Base-by-base conservation (phyloP, 2,888 invertebrate genomes). In the Athalia circularis region DNA sequence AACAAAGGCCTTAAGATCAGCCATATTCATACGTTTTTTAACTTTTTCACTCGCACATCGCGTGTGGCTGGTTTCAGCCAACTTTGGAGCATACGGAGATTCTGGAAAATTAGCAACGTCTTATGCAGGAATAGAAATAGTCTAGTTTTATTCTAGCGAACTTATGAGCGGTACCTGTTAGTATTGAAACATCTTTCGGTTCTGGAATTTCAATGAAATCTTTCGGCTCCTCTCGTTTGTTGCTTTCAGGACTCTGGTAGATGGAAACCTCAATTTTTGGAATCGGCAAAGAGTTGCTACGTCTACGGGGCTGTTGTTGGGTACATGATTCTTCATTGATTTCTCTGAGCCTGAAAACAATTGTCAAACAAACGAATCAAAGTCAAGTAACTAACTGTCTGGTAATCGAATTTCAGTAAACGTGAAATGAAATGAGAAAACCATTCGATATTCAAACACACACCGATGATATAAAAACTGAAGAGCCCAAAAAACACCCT, bases 401-500 rank as follows among this genome's bases (percentile, higher is more conserved):
- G 29, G 7, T 29, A 29, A 29, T 29, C 29, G 29, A 29, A 29
- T 29, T n/a, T n/a, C 29, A 29, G 29, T 54, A 5, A n/a, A n/a
- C 15, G 0, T 4, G 13, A n/a, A 54, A 54, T 1, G 9, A 47
- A 59, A 4, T 13, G 29, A 45, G 59, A 7, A n/a, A n/a, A n/a
- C n/a, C n/a, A n/a, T 59, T 4, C 47, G 4, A 47, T 59, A 47
- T 59, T 59, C 5, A 4, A 13, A 57, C 47, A 59, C 72, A 13
- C 86, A 96, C 97, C 97, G 94, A 88, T 97, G 96, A 86, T 96
- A 96, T 81, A 97, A 92, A 91, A 96, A 99, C 89, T 97, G 96
- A 50, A 99, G 91, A 11, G 98, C 98, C 99, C 99, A 99, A 90
- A 96, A 97, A 9, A 99, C 95, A 0, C 99, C 99, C 89, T 99